These are phyloP conservation scores for Caenorhabditis sinica DNA, from an alignment of 2,888 invertebrate genomes.

Conservation along the genomic window DNA sequence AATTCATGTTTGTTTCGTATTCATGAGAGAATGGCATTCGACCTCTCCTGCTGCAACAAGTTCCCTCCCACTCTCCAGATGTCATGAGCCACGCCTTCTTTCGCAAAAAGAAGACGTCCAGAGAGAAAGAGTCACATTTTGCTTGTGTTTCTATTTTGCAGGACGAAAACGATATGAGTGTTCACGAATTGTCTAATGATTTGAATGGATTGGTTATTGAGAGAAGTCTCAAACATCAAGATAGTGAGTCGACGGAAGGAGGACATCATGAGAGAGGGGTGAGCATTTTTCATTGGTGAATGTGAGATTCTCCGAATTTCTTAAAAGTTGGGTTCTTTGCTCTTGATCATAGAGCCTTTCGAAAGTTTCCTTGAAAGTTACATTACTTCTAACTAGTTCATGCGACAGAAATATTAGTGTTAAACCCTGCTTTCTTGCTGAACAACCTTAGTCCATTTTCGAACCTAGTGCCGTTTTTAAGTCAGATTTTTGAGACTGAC, in stretches of 20 bases:
- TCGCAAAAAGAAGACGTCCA: background rate
- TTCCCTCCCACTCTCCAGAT: conserved; percentile 39
- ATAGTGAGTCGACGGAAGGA: conserved; percentile 24
- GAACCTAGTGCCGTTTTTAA: no score
- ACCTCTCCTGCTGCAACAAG: conserved; percentile 45
- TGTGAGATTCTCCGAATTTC: background rate
- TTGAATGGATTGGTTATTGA: conserved; percentile 28
- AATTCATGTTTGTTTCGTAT: conserved; percentile 63
- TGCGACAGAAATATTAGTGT: no score
- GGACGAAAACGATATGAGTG: conserved; percentile 38
- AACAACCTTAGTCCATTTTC: no score
- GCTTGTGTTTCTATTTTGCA: conserved; percentile 8
- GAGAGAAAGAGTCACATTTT: background rate
- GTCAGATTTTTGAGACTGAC: no score
- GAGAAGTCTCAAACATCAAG: conserved; percentile 30
- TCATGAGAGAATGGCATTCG: conserved; percentile 65
- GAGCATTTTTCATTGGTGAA: background rate
- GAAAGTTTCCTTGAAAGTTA: no score
- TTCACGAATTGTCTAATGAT: conserved; percentile 45
- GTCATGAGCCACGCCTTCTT: conserved; percentile 38
- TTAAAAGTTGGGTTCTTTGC: no score
- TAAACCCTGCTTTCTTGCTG: no score
- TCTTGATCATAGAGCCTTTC: no score
- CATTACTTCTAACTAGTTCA: no score
- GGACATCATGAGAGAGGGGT: conserved; percentile 50